A percentile compares a stretch with the other conserved stretches of the same genome.
Conservation (phyloP, 2,797 vertebrate genomes). For the Chromobotia macracanthus region DNA sequence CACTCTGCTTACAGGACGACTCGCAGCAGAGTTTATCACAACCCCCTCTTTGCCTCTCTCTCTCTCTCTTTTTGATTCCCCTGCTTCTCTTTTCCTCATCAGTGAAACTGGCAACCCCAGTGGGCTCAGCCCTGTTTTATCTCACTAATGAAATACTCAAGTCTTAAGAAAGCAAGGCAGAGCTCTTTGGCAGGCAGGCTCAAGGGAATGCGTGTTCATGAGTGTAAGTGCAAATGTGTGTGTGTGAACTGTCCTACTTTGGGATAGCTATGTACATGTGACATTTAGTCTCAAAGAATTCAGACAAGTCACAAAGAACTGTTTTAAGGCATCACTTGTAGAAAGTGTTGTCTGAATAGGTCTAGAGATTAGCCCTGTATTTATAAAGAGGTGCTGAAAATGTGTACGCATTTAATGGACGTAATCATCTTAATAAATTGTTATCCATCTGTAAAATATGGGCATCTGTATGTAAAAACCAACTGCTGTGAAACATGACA, state of each 20-base stretch:
- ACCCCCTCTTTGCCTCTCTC: constrained; percentile 57
- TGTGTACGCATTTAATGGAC: neutral
- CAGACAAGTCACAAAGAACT: constrained; percentile 50
- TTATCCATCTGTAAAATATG: neutral
- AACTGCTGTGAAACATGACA: neutral
- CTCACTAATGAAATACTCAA: constrained; percentile 81
- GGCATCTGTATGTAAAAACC: neutral
- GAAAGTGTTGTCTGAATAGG: neutral
- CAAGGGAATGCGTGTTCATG: constrained; percentile 54
- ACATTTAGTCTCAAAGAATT: constrained; percentile 56
- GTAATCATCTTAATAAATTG: neutral
- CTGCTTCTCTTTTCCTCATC: constrained; percentile 64
- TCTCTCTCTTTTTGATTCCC: constrained; percentile 55
- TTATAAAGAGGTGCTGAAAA: constrained; percentile 3
- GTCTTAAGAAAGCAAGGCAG: constrained; percentile 72
- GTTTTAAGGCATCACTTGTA: constrained; percentile 48
- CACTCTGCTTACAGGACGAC: constrained; percentile 75
- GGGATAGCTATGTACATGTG: constrained; percentile 54
- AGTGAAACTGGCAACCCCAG: constrained; percentile 71
- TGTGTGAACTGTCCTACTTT: constrained; percentile 44
- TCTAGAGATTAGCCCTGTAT: neutral
- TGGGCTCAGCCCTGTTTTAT: constrained; percentile 76
- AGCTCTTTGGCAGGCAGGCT: constrained; percentile 69
- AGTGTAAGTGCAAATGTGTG: constrained; percentile 46
- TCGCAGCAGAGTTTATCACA: constrained; percentile 77